These are phyloP conservation scores for Brachionus rubens DNA, from an alignment of 1,140 invertebrate species.

Conservation along the genomic window DNA sequence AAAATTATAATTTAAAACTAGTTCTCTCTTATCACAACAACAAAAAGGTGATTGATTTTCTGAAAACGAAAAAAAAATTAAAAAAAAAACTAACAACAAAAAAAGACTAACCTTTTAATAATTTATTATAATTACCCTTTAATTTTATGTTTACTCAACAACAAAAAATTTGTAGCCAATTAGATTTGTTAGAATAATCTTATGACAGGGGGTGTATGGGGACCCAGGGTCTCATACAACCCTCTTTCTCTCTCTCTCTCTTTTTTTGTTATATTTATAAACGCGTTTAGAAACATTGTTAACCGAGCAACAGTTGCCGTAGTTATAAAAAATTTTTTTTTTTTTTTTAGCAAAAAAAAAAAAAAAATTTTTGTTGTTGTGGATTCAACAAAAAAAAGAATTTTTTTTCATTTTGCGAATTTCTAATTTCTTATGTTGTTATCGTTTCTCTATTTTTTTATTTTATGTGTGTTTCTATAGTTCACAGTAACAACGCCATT, in stretches of 20 bases:
- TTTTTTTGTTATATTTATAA: conserved; percentile 5
- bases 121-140: conserved; percentile 16
- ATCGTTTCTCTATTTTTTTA: conserved; percentile 7
- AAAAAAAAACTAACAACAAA: not conserved
- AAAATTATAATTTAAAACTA: conserved; percentile 9
- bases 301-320: conserved; percentile 37
- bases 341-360: conserved; percentile 17
- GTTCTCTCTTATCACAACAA: not conserved
- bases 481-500: conserved; percentile 38
- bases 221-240: conserved; percentile 13
- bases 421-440: conserved; percentile 20
- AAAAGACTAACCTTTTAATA: not conserved
- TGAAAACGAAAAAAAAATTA: no score
- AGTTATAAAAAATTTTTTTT: conserved; percentile 24
- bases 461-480: not conserved
- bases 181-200: not conserved
- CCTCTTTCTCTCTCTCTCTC: no score
- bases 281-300: conserved; percentile 3
- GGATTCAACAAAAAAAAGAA: conserved; percentile 23
- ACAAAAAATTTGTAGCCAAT: conserved; percentile 1
- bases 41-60: conserved; percentile 30
- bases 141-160: not conserved
- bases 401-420: conserved; percentile 26
- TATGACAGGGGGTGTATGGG: no score
- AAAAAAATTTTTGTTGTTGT: conserved; percentile 27